A percentile compares a stretch with the other conserved stretches of the same genome.
phyloP scores from a whole-genome alignment of 2,113 vertebrate species.

The Pogonocichla stellata region DNA sequence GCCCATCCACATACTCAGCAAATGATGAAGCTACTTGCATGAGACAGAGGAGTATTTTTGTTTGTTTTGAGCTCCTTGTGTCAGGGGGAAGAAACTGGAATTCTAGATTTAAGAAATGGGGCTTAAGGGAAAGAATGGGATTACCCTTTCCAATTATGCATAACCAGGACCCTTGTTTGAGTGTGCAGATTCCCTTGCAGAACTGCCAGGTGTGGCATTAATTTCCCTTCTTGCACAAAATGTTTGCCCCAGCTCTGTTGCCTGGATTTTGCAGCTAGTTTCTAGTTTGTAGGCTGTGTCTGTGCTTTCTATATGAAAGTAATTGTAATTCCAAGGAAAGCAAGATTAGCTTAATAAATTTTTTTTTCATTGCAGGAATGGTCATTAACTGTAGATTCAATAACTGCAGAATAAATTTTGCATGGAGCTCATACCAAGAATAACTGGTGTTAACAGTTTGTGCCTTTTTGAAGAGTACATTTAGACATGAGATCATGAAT shows the following conservation, averaged over 20 bases:
- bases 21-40: not conserved
- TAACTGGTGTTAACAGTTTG: not conserved
- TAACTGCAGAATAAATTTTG: not conserved
- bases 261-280: not conserved
- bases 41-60: not conserved
- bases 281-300: not conserved
- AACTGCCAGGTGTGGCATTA: not conserved
- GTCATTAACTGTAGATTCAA: not conserved
- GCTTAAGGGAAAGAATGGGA: not conserved
- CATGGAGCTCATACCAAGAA: rapidly evolving
- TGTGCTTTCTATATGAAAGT: not conserved
- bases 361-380: not conserved
- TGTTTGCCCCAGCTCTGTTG: not conserved
- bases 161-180: not conserved
- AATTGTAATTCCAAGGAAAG: not conserved
- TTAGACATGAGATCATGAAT: not conserved
- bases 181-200: not conserved
- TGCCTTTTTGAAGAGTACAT: not conserved
- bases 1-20: not conserved
- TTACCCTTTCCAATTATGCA: rapidly evolving
- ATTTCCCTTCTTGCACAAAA: not conserved
- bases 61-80: not conserved
- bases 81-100: not conserved
- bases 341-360: not conserved
- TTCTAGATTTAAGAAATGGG: not conserved